phyloP scores from a whole-genome alignment of 2,797 vertebrate genomes.

The Apodemus agrarius region DNA sequence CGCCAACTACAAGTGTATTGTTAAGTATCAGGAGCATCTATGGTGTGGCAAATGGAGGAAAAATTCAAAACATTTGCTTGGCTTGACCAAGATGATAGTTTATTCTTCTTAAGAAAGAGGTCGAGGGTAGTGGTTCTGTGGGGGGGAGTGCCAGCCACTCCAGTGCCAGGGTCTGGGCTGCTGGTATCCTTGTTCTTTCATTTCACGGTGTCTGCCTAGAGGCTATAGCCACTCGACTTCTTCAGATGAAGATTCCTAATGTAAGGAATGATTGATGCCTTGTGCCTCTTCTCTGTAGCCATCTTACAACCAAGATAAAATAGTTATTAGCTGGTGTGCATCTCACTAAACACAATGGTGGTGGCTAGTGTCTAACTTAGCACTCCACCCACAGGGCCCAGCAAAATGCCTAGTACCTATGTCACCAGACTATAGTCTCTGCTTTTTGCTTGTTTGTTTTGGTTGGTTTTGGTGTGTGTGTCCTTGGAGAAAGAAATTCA shows the following conservation, averaged over 20 bases:
- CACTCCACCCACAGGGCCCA: neutral
- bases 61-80: neutral
- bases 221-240: neutral
- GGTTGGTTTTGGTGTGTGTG: neutral
- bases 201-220: neutral
- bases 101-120: constrained; percentile 19
- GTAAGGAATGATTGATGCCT: neutral
- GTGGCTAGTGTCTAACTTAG: neutral
- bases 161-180: neutral
- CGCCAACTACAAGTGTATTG: neutral
- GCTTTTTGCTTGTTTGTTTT: neutral
- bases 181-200: neutral
- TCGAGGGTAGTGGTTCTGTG: neutral
- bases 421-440: neutral
- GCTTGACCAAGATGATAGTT: neutral
- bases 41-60: neutral
- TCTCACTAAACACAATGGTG: neutral
- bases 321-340: neutral
- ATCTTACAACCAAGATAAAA: neutral
- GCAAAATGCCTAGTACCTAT: neutral
- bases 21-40: neutral
- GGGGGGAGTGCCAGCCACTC: neutral
- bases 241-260: neutral
- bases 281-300: neutral
- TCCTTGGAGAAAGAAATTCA: neutral